These are phyloP conservation scores for Agrenia bidenticulata DNA, from an alignment of 2,888 invertebrate species.

Conservation along the genomic window DNA sequence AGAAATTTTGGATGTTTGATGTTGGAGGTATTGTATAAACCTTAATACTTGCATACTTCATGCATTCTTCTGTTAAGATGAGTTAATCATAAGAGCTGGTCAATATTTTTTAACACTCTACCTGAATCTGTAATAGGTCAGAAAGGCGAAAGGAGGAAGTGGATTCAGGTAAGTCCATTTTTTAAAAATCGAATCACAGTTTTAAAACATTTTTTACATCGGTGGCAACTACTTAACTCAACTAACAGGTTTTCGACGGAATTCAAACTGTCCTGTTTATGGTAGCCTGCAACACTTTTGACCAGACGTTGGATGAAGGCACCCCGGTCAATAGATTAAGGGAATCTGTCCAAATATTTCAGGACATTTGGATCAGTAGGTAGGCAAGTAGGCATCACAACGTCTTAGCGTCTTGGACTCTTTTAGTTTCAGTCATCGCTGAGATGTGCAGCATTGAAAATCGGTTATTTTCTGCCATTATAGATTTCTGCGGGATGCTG, in stretches of 20 bases:
- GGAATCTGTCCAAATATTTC: conserved; percentile 71
- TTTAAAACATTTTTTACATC: too few species aligned
- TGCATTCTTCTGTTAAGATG: too few species aligned
- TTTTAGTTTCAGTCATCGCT: too few species aligned
- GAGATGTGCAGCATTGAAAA: too few species aligned
- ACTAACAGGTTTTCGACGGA: conserved; percentile 72
- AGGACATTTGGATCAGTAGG: conserved; percentile 76
- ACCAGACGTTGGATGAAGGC: conserved; percentile 67
- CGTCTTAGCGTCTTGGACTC: too few species aligned
- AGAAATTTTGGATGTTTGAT: conserved; percentile 78
- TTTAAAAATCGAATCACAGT: too few species aligned
- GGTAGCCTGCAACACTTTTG: conserved; percentile 78
- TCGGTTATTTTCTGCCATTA: conserved; percentile 48
- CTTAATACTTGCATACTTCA: too few species aligned
- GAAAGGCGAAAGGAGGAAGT: conserved; percentile 72
- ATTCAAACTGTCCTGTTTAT: conserved; percentile 78
- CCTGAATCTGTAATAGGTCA: neutral
- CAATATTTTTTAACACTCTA: neutral
- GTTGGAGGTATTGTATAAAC: too few species aligned
- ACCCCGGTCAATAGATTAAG: conserved; percentile 66
- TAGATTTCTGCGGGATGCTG: conserved; percentile 72
- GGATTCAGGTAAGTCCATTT: conserved; percentile 75
- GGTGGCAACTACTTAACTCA: too few species aligned
- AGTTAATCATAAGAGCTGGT: neutral
- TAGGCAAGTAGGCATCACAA: too few species aligned